These are phyloP conservation scores for Choloepus hoffmanni DNA, from an alignment of 2,113 vertebrate genomes.

Conservation along the genomic window DNA sequence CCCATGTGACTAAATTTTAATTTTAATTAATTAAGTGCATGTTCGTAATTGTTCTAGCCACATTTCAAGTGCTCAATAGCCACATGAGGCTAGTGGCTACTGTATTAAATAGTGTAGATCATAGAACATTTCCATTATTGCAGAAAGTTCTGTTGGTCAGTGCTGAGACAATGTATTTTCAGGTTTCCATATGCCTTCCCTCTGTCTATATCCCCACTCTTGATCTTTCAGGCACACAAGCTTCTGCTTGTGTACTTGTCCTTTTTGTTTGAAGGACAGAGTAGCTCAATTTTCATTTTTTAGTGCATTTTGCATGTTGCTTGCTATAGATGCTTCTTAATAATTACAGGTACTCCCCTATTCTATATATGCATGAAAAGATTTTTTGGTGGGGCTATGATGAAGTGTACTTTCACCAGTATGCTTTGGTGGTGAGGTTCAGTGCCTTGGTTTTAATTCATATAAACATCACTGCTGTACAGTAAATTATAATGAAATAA, in stretches of 20 bases:
- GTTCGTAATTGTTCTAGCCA: not conserved
- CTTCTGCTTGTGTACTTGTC: conserved; percentile 57
- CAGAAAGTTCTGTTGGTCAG: not conserved
- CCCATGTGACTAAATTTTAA: not conserved
- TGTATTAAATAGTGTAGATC: not conserved
- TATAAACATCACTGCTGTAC: conserved; percentile 62
- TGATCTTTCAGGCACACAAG: not conserved
- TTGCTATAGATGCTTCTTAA: conserved; percentile 18
- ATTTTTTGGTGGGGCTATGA: conserved; percentile 11
- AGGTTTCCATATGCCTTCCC: not conserved
- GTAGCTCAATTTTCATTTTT: not conserved
- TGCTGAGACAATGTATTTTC: not conserved
- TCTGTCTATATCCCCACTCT: not conserved
- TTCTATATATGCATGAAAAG: conserved; percentile 65
- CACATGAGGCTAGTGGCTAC: not conserved
- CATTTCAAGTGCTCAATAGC: not conserved
- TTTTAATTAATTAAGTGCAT: conserved; percentile 29
- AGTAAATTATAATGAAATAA: conserved; percentile 84
- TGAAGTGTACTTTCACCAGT: conserved; percentile 64
- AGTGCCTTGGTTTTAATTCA: conserved; percentile 75
- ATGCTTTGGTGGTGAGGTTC: conserved; percentile 55
- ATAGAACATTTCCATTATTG: not conserved
- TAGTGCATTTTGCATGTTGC: not conserved
- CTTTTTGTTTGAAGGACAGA: conserved; percentile 4
- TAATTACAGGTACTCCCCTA: conserved; percentile 13